Conservation (phyloP, 2,113 vertebrate species). For the Chlamydotis undulata region DNA sequence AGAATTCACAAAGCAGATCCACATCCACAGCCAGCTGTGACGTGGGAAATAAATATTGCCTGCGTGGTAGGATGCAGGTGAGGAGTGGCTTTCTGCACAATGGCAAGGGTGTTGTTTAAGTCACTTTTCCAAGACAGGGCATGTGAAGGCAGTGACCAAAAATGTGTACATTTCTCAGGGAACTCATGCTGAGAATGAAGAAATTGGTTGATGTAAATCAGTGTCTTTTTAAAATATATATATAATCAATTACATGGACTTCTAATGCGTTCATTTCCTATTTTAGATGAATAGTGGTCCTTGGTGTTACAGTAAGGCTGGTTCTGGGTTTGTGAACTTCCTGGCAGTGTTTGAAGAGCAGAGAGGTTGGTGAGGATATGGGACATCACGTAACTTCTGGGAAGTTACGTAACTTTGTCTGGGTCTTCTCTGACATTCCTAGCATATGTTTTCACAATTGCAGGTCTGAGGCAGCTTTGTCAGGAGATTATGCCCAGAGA, state of each 20-base stretch:
- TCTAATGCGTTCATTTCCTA: slow-evolving; percentile 47
- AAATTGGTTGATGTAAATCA: slow-evolving; percentile 37
- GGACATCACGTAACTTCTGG: not conserved
- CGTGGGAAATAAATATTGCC: not conserved
- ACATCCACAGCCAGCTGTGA: not conserved
- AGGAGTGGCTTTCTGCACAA: not conserved
- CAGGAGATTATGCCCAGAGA: not conserved
- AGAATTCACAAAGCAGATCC: not conserved
- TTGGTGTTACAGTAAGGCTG: not conserved
- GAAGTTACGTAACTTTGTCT: not conserved
- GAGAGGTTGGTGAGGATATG: not conserved
- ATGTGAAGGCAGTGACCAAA: not conserved
- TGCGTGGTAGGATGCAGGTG: not conserved
- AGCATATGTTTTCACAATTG: not conserved
- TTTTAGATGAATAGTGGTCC: not conserved
- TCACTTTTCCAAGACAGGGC: not conserved
- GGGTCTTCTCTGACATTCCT: not conserved
- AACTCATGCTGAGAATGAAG: not conserved
- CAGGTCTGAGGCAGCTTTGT: not conserved
- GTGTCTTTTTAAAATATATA: not conserved
- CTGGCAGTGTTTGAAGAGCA: not conserved
- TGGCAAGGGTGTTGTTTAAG: not conserved
- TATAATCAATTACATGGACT: slow-evolving; percentile 16
- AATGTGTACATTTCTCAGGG: not conserved
- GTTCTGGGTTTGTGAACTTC: not conserved